phyloP scores from a whole-genome alignment of 1,140 invertebrate species.

The Leptoteleia sp. region DNA sequence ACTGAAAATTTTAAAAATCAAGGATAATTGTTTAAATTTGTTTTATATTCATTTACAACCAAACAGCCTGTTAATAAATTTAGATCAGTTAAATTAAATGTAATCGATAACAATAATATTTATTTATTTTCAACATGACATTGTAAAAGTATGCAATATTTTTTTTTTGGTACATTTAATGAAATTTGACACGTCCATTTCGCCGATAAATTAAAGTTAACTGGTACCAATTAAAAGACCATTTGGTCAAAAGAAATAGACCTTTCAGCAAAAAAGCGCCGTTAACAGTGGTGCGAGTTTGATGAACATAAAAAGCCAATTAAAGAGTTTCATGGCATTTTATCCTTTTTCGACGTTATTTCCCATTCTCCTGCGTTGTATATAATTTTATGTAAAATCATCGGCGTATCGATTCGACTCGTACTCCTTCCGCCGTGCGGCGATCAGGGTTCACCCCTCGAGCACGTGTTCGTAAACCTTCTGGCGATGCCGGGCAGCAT shows the following conservation, averaged over 20 bases:
- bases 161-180: too few relatives aligned
- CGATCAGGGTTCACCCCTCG: conserved; percentile 42
- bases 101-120: too few relatives aligned
- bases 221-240: conserved; percentile 33
- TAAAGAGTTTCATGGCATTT: conserved; percentile 11
- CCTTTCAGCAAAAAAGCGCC: conserved; percentile 5
- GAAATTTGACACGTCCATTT: conserved; percentile 8
- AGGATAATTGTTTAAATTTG: too few relatives aligned
- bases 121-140: too few relatives aligned
- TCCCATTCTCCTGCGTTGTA: not conserved
- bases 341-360: not conserved
- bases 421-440: conserved; percentile 31
- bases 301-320: conserved; percentile 37
- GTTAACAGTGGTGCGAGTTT: conserved; percentile 11
- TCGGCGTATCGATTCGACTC: conserved; percentile 44
- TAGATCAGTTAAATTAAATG: too few relatives aligned
- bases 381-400: conserved; percentile 51
- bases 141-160: too few relatives aligned
- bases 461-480: conserved; percentile 52
- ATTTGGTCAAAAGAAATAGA: conserved; percentile 16
- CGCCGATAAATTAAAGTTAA: conserved; percentile 21
- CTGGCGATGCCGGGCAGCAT: conserved; percentile 32
- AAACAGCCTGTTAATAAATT: too few relatives aligned
- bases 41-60: too few relatives aligned
- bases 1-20: too few relatives aligned